phyloP scores from a whole-genome alignment of 2,888 invertebrate species.

The Callinectes sapidus region DNA sequence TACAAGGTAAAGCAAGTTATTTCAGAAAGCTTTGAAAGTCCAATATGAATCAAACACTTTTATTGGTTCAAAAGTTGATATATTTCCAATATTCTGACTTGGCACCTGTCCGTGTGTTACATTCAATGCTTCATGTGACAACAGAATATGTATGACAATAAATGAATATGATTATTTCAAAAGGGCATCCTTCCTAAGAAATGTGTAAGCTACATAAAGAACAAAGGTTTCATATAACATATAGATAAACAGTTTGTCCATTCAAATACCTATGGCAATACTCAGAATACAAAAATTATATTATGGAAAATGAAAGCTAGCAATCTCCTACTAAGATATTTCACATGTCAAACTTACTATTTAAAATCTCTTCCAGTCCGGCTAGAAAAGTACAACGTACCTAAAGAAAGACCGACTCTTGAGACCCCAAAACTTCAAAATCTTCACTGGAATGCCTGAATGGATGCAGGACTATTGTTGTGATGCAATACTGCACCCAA shows the following conservation, averaged over 20 bases:
- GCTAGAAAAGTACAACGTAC: constrained; percentile 8
- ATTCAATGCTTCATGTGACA: not conserved
- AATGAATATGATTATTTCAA: not conserved
- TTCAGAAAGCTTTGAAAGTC: not conserved
- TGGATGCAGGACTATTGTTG: not conserved
- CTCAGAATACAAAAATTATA: not conserved
- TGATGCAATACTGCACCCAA: not conserved
- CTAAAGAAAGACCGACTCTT: not conserved
- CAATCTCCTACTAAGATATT: not conserved
- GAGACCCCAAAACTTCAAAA: not conserved
- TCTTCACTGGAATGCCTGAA: constrained; percentile 25
- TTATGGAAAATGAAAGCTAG: constrained; percentile 4
- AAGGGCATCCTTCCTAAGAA: not conserved
- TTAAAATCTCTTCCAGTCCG: constrained; percentile 24
- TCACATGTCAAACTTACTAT: not conserved
- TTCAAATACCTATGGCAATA: not conserved
- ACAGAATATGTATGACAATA: not conserved
- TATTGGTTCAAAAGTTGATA: not conserved
- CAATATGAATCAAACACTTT: not conserved
- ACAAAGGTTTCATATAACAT: not conserved
- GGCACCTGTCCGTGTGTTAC: not conserved
- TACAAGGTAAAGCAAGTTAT: not conserved
- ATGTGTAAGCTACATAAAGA: not conserved
- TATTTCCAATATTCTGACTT: not conserved
- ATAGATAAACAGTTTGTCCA: not conserved